Evolutionary conservation across 2,113 vertebrate genomes (phyloP), one percentile per base, ranked within the genome.

Genomic region (Tetrax tetrax): DNA sequence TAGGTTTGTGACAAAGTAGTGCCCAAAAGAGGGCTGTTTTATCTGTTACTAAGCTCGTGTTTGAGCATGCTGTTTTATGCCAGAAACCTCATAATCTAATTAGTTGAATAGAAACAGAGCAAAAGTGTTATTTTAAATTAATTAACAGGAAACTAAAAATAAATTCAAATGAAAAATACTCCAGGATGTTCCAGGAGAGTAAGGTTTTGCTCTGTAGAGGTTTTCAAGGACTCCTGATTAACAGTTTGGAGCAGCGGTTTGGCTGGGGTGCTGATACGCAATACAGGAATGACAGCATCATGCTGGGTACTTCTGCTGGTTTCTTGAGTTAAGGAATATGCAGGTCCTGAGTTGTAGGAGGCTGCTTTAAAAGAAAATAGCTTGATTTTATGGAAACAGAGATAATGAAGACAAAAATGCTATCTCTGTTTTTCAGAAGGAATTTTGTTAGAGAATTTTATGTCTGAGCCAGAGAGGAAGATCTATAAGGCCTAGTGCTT

Each of bases 61-160:
- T 54, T 31, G 54, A 75, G 41, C 10, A 3, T 33, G 70, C 68
- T 80, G 16, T 23, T 83, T 61, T 77, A 33, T 86, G 92, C 85
- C 93, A 90, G 83, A 76, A 94, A 88, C 53, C 60, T 93, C 16
- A 35, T 53, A 80, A 78, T 47, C 41, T 82, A 95, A 88, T 90
- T 69, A 92, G 69, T 74, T 70, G 51, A 71, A 92, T 38, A 56
- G 54, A 90, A 96, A 83, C 60, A 64, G 15, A 83, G 47, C 7
- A 59, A 33, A 95, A 93, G 14, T 71, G 75, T 90, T 93, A 83
- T 60, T 96, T 95, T 50, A 69, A 95, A 83, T 81, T 71, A 89
- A 92, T 95, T 82, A 91, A 37, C 4, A 7, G 22, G 57, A 88
- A 79, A 43, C 54, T 65, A 50, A 91, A 94, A 94, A 86, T 63